These are phyloP conservation scores for Mastacembelus armatus DNA, from an alignment of 2,797 vertebrate species.

Conservation along the genomic window DNA sequence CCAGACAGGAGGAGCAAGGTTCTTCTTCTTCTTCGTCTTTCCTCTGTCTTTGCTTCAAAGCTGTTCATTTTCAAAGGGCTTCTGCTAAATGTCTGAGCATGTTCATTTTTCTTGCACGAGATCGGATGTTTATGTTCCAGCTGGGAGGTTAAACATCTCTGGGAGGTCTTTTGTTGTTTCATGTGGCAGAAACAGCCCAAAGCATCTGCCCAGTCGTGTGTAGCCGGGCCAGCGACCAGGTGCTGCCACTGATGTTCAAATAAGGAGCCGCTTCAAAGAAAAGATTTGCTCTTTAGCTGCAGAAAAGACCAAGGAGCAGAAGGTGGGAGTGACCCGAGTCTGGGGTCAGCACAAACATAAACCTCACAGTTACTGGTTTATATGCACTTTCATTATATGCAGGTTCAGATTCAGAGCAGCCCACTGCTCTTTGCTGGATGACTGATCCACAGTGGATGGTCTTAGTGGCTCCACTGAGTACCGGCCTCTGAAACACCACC, in stretches of 20 bases:
- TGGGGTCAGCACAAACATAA: rapidly evolving
- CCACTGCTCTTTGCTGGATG: too few species aligned
- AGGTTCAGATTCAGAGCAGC: too few species aligned
- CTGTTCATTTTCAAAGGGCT: constrained; percentile 55
- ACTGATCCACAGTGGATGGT: too few species aligned
- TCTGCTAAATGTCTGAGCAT: constrained; percentile 48
- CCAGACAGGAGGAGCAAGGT: constrained; percentile 53
- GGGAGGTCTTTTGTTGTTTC: constrained; percentile 50
- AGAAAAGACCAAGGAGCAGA: not conserved
- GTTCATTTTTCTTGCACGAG: constrained; percentile 49
- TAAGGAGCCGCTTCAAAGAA: constrained; percentile 21
- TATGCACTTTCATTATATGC: too few species aligned
- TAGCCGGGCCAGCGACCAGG: constrained; percentile 42
- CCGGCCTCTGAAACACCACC: too few species aligned
- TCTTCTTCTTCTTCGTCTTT: too few species aligned
- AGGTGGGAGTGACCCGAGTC: constrained; percentile 13
- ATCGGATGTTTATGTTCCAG: constrained; percentile 71
- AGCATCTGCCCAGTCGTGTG: constrained; percentile 23
- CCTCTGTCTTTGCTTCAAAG: too few species aligned
- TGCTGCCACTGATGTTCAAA: constrained; percentile 2
- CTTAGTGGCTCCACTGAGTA: too few species aligned
- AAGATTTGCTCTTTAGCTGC: not conserved
- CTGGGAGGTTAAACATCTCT: constrained; percentile 28
- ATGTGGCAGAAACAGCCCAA: constrained; percentile 41
- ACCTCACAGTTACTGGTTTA: too few species aligned